Conservation (phyloP, 2,113 vertebrate genomes). For the Grammomys surdaster region DNA sequence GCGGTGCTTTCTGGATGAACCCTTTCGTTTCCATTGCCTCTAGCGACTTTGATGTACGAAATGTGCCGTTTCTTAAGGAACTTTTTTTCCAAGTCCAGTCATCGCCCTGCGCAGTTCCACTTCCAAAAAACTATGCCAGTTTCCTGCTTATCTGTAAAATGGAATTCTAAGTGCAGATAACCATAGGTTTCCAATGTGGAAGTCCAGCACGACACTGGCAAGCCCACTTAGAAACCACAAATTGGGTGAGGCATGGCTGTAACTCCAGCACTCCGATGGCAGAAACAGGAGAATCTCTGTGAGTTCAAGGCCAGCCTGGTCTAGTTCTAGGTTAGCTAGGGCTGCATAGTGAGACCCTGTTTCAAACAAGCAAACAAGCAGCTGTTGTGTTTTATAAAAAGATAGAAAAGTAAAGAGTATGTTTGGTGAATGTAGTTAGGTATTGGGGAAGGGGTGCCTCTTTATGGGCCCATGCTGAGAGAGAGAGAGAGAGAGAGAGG, state of each 20-base stretch:
- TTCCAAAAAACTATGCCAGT: background rate
- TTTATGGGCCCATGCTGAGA: no score
- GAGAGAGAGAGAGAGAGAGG: no score
- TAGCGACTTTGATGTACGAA: background rate
- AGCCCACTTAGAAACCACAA: fast-evolving
- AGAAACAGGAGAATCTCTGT: background rate
- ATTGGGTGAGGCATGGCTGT: background rate
- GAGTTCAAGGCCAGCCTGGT: background rate
- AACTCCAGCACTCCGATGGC: no score
- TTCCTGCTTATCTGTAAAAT: background rate
- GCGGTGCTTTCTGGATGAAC: fast-evolving
- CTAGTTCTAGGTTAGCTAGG: background rate
- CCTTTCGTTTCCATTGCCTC: fast-evolving
- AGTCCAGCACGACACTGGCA: background rate
- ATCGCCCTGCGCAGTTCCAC: background rate
- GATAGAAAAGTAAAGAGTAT: no score
- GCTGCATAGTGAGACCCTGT: background rate
- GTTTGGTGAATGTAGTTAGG: no score
- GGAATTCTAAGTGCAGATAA: background rate
- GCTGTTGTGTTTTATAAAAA: no score
- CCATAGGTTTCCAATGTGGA: background rate
- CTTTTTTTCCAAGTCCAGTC: background rate
- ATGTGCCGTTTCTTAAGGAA: background rate
- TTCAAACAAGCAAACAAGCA: background rate
- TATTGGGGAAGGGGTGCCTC: no score